Base-by-base conservation (phyloP, 1,140 invertebrate species). In the Conus ventricosus region DNA sequence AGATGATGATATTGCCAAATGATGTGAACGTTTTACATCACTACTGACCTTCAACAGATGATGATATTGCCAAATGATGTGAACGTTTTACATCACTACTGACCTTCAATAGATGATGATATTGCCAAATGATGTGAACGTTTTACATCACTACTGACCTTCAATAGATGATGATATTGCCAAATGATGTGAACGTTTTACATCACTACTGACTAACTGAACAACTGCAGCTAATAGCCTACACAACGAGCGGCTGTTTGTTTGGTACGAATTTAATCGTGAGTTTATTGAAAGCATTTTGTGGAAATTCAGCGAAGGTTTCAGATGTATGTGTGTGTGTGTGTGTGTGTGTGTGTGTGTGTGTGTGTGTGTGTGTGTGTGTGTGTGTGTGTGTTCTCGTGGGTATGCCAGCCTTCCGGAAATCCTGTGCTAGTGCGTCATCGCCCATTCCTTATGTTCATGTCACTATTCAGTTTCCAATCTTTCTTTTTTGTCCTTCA, bases 261-360 rank as follows among this genome's bases (percentile, higher is more conserved):
- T 71, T 15, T 71, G 63, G 39, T 39, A 39, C 39, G 39, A 39
- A 39, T 39, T 39, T 39, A 39, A 39, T 39, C 39, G 3, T 39
- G 39, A 39, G 39, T 39, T 39, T 39, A 39, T 39, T 39, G 39
- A 3, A 39, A 39, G 39, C 39, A 39, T 39, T 39, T 39, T 39
- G 39, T 39, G 39, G 39, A 39, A 39, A 39, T 39, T 39, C 39
- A 39, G 39, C 39, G 39, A 39, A 39, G 39, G 39, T 39, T 39
- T 39, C 39, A 39, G 39, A 39, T 71, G 63, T 71, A 4, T 71
- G 63, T 71, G 63, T 71, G 63, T 71, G 63, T 71, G 63, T 71
- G 63, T 71, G 63, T 71, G 63, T 71, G 63, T 71, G 63, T 71
- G 63, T 71, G 63, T 71, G 63, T 71, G 63, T 71, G 63, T 71